Base-by-base conservation (phyloP, 2,888 invertebrate genomes). In the Steromphala cineraria region DNA sequence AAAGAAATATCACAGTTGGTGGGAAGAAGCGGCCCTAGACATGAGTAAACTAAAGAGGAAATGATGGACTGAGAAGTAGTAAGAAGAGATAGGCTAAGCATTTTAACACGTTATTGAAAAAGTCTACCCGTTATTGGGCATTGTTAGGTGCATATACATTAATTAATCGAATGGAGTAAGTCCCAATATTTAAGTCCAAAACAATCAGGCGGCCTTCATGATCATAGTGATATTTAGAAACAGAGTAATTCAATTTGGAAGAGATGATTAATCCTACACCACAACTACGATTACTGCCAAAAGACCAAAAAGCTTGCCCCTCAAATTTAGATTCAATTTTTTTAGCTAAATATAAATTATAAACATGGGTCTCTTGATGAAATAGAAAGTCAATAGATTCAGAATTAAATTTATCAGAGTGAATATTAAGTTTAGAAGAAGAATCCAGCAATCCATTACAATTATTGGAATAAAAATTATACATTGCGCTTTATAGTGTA, bases 351-450 rank as follows among this genome's bases (percentile, higher is more conserved):
- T 5, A 17, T 5, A 77, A 19, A 31, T 15, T 31, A 31, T 28
- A 19, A 15, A 77, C 53, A 77, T 77, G 76, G 24, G 76, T 77
- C 53, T 77, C 76, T 56, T 77, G 76, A 55, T 55, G 53, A n/a
- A 78, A 67, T 17, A 78, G 31, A 36, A 78, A 56, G 17, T 78
- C 36, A n/a, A 71, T 71, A n/a, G 81, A 80, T 15, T 82, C 82
- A 13, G 82, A 82, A 13, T 83, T 83, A n/a, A 56, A 74, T 76
- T 84, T 80, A 31, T 80, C 55, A 19, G 67, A 78, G 67, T 87
- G 85, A 62, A 86, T 40, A 19, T 71, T 71, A 1, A 19, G 0
- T 71, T 40, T 71, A 71, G 10, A 31, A n/a, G 71, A 19, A 19
- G 4, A 31, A 19, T 40, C 8, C 19, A 71, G 10, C 5, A 71